Evolutionary conservation across 2,113 vertebrate genomes (phyloP).

Genomic region (Carlito syrichta): DNA sequence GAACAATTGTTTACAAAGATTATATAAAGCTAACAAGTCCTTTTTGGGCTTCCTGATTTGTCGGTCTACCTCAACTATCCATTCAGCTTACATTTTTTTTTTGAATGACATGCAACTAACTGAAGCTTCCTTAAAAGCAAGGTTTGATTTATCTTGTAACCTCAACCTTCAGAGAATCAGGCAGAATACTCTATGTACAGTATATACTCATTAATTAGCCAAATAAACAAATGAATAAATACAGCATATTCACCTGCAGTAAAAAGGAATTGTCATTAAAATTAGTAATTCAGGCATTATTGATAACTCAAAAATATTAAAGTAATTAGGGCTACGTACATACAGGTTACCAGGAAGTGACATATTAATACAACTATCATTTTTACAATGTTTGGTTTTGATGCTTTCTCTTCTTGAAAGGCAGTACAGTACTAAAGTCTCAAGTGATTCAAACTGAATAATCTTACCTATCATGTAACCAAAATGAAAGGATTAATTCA

Average conservation of each 20-base stretch:
- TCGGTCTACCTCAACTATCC: not conserved
- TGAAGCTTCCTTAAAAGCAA: not conserved
- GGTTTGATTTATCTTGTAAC: not conserved
- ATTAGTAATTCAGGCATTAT: not conserved
- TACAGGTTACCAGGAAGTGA: not conserved
- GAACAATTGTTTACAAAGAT: not conserved
- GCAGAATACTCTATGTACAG: not conserved
- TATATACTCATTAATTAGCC: not conserved
- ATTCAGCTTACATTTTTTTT: not conserved
- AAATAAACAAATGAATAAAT: not conserved
- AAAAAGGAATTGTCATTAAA: not conserved
- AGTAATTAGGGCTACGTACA: not conserved
- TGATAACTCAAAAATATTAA: slow-evolving; percentile 18
- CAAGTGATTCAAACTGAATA: not conserved
- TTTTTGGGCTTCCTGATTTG: not conserved
- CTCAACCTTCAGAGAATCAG: not conserved
- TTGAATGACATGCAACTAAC: not conserved
- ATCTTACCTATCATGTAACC: not conserved
- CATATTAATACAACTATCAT: not conserved
- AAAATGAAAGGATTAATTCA: slow-evolving; percentile 11
- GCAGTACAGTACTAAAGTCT: not conserved
- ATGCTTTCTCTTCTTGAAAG: not conserved
- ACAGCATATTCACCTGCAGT: not conserved
- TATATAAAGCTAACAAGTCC: not conserved
- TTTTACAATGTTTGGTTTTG: not conserved